Evolutionary conservation across 2,888 invertebrate genomes (phyloP).

Genomic region (Sipha maydis): DNA sequence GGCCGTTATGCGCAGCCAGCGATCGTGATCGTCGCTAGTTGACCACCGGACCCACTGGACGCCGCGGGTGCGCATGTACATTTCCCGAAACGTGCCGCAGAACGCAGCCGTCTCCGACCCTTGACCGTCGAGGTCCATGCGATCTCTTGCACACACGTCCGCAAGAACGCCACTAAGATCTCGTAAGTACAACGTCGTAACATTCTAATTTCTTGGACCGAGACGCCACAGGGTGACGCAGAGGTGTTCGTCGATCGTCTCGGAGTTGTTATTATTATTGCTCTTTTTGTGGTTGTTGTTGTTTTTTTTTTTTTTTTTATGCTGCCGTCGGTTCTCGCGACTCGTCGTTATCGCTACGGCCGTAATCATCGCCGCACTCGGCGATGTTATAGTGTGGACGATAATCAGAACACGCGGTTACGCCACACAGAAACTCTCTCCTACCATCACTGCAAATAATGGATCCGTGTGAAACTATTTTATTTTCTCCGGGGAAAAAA

Average conservation of each 20-base stretch:
- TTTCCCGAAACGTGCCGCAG: not conserved
- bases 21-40: not conserved
- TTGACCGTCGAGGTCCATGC: conserved; percentile 44
- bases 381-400: conserved; percentile 12
- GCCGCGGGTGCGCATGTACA: not conserved
- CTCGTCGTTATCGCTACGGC: not conserved
- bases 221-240: too few relatives aligned
- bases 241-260: too few relatives aligned
- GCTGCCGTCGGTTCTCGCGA: not conserved
- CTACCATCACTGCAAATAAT: conserved; percentile 60
- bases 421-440: conserved; percentile 59
- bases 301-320: too few relatives aligned
- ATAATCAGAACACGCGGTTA: conserved; percentile 58
- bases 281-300: too few relatives aligned
- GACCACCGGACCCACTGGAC: not conserved
- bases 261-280: not conserved
- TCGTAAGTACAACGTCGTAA: conserved; percentile 9
- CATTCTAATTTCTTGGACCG: too few relatives aligned
- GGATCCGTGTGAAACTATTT: conserved; percentile 60
- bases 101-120: not conserved
- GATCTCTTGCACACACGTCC: conserved; percentile 38
- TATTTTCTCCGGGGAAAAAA: conserved; percentile 53
- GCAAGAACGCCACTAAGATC: not conserved
- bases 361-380: not conserved
- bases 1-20: not conserved